Evolutionary conservation across 2,888 invertebrate species (phyloP).

Genomic region (Torymus auratus): DNA sequence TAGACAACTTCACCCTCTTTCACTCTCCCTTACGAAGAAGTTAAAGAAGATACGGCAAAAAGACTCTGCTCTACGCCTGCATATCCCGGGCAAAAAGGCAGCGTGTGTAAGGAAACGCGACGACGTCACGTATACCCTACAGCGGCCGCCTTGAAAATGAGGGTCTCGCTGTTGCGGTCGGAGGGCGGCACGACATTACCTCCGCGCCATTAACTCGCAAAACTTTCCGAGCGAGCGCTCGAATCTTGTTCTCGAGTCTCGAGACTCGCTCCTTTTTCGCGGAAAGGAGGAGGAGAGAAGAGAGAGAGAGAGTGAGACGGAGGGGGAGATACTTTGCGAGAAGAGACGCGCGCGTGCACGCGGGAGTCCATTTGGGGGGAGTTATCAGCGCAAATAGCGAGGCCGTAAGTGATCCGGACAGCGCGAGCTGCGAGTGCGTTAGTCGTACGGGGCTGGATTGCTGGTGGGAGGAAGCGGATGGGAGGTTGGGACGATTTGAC

Average conservation of each 20-base stretch:
- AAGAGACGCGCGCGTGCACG: slow-evolving; percentile 31
- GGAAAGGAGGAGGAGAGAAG: background rate
- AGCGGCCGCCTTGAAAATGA: slow-evolving; percentile 58
- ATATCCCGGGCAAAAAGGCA: background rate
- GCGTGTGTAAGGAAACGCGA: background rate
- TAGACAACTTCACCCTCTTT: too few species aligned
- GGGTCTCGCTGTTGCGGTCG: slow-evolving; percentile 70
- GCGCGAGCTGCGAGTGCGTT: background rate
- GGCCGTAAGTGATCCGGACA: slow-evolving; percentile 3
- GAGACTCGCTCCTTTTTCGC: slow-evolving; percentile 54
- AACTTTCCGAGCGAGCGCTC: slow-evolving; percentile 72
- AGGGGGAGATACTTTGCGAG: background rate
- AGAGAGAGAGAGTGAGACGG: too few species aligned
- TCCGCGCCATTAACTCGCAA: slow-evolving; percentile 76
- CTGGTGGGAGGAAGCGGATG: too few species aligned
- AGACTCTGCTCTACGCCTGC: too few species aligned
- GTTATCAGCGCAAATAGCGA: slow-evolving; percentile 71
- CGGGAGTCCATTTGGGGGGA: slow-evolving; percentile 69
- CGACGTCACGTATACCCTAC: slow-evolving; percentile 10
- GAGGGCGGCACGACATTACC: slow-evolving; percentile 68
- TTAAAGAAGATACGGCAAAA: too few species aligned
- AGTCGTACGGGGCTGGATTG: too few species aligned
- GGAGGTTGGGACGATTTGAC: too few species aligned
- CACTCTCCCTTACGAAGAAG: too few species aligned
- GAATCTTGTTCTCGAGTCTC: slow-evolving; percentile 75